Evolutionary conservation across 1,140 invertebrate species (phyloP).

Genomic region (Doryteuthis pealeii): DNA sequence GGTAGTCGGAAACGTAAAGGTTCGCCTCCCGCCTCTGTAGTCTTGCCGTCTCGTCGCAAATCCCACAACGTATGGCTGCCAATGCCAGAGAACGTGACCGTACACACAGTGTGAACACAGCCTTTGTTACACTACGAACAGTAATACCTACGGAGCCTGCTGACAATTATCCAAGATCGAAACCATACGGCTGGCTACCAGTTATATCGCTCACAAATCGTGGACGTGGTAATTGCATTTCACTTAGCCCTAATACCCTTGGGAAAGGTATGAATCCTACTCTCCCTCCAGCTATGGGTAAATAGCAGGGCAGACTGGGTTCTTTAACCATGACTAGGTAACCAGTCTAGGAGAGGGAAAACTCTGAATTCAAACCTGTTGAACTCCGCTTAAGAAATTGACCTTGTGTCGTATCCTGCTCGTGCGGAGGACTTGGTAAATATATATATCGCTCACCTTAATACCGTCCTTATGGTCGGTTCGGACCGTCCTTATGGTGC

Average conservation of each 20-base stretch:
- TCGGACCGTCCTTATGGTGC: conserved; percentile 52
- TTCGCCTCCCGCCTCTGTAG: neutral
- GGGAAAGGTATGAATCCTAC: no score
- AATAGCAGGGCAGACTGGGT: no score
- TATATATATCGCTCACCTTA: no score
- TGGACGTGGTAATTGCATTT: no score
- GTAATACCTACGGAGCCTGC: conserved; percentile 90
- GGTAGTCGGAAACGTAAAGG: conserved; percentile 3
- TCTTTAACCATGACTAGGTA: no score
- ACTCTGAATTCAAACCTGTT: no score
- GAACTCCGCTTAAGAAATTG: no score
- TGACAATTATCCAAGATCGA: conserved; percentile 93
- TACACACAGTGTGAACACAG: conserved; percentile 81
- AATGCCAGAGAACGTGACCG: conserved; percentile 63
- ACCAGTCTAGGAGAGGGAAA: no score
- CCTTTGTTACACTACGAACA: conserved; percentile 78
- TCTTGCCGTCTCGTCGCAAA: neutral
- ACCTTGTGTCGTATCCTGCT: no score
- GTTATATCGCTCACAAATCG: conserved; percentile 91
- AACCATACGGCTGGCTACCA: conserved; percentile 84
- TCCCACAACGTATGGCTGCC: conserved; percentile 41
- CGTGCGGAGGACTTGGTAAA: no score
- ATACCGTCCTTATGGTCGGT: conserved; percentile 55
- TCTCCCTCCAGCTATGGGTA: no score
- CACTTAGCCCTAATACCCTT: no score